Conservation (phyloP, 35 echinoderm and acorn worm species). For the Nesometra sesokonis region DNA sequence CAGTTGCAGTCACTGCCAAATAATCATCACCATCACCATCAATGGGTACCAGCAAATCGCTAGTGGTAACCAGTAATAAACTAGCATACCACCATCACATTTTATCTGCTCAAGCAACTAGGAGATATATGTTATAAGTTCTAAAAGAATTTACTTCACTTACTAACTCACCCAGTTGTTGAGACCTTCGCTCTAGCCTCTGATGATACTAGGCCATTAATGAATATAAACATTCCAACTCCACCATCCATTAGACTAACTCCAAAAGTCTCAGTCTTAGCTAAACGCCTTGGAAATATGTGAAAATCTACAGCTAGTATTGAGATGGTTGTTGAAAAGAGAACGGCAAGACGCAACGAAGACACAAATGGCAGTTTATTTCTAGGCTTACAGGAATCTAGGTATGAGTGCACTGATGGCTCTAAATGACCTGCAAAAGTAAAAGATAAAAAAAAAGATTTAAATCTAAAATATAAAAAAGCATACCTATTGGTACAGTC, state of each 20-base stretch:
- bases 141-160: too few relatives aligned
- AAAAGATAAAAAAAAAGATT: neutral
- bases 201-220: slow-evolving; percentile 71
- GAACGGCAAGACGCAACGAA: slow-evolving; percentile 43
- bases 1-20: too few relatives aligned
- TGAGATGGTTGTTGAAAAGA: slow-evolving; percentile 46
- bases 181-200: slow-evolving; percentile 54
- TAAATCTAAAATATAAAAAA: too few relatives aligned
- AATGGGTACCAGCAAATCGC: too few relatives aligned
- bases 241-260: slow-evolving; percentile 82
- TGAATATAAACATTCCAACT: slow-evolving; percentile 64
- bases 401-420: neutral
- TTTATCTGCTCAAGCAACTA: too few relatives aligned
- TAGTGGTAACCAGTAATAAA: too few relatives aligned
- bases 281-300: slow-evolving; percentile 71
- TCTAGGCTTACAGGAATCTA: neutral
- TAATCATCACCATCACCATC: too few relatives aligned
- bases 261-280: slow-evolving; percentile 88
- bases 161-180: neutral
- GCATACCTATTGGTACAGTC: too few relatives aligned
- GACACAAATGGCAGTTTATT: slow-evolving; percentile 54
- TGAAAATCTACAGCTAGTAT: slow-evolving; percentile 91
- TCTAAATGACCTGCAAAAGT: neutral
- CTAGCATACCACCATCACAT: too few relatives aligned
- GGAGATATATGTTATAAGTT: too few relatives aligned